Base-by-base conservation (phyloP, 2,113 vertebrate species). In the Aegithalos caudatus region DNA sequence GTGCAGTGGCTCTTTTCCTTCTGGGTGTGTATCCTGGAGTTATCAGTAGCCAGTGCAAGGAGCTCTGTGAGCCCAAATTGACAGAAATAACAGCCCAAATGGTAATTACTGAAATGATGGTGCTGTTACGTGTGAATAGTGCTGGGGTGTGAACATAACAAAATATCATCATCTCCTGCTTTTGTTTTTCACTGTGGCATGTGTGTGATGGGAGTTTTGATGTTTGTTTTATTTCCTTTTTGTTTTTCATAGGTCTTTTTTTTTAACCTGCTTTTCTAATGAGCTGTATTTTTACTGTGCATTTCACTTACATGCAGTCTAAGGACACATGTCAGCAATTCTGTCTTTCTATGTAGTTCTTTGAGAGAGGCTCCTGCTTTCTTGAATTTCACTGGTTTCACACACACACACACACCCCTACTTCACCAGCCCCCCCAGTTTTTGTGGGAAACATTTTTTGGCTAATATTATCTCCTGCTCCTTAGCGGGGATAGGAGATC, bases 81-180 rank as follows among this genome's bases (percentile, higher is more conserved):
- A 56, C 12, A 64, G 12, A 20, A 45, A 58, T 58, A 35, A 20
- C 29, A 86, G 51, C 47, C 38, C 21, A 35, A 35, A 12, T 28
- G 33, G 47, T 28, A 48, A 31, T 87, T 31, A n/a, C 35, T 64
- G 33, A 64, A 57, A 10, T 76, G 72, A 40, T 8, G 17, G 21
- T 42, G 14, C 42, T 56, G 40, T 74, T 64, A 22, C 1, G 0
- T 60, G 47, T 53, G 58, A 60, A 29, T 14, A 69, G n/a, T 72
- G 70, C n/a, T 65, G 40, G 14, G 61, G 23, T 87, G 21, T 69
- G 45, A 82, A 20, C 33, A 21, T 40, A 86, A 64, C 57, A 71
- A 48, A 71, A 38, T 69, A 45, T 57, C 58, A 72, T 94, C 40
- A 82, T 80, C 66, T 91, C 69, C 61, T 78, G 67, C 69, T 92